Conservation (phyloP, 2,113 vertebrate genomes). For the Pteruthius melanotis region DNA sequence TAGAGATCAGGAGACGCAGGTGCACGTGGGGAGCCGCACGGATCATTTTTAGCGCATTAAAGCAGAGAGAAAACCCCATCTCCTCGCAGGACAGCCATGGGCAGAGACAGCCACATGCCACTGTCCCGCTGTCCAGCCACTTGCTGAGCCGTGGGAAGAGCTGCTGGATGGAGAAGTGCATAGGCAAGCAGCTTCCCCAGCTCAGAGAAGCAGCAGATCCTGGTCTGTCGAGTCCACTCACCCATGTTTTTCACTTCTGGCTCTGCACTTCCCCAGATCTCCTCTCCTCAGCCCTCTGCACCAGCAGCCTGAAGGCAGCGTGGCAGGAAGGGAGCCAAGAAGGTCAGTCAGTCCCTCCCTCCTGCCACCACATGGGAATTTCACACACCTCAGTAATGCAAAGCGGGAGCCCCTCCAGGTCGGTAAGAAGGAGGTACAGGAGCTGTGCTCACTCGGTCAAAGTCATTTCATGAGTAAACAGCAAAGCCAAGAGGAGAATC, state of each 20-base stretch:
- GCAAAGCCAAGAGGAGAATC: background rate
- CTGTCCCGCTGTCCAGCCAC: fast-evolving
- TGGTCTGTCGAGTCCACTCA: fast-evolving
- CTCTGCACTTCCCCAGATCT: background rate
- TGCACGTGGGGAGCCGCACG: background rate
- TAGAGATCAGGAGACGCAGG: background rate
- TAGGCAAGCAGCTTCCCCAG: background rate
- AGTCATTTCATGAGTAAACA: background rate
- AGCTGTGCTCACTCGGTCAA: fast-evolving
- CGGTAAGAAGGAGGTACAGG: background rate
- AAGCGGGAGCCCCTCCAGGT: background rate
- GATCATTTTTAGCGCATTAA: background rate
- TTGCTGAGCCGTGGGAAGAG: fast-evolving
- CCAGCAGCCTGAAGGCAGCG: background rate
- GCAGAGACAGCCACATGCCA: background rate
- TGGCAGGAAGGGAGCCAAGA: background rate
- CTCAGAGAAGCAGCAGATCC: background rate
- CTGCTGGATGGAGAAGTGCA: background rate
- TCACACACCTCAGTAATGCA: background rate
- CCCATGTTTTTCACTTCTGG: background rate
- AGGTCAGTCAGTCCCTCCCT: background rate
- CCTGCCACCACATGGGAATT: background rate
- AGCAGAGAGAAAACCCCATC: background rate
- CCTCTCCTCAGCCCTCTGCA: background rate
- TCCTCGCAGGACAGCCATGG: background rate